Base-by-base conservation (phyloP, 1,140 invertebrate species). In the Paramacrobiotus metropolitanus region DNA sequence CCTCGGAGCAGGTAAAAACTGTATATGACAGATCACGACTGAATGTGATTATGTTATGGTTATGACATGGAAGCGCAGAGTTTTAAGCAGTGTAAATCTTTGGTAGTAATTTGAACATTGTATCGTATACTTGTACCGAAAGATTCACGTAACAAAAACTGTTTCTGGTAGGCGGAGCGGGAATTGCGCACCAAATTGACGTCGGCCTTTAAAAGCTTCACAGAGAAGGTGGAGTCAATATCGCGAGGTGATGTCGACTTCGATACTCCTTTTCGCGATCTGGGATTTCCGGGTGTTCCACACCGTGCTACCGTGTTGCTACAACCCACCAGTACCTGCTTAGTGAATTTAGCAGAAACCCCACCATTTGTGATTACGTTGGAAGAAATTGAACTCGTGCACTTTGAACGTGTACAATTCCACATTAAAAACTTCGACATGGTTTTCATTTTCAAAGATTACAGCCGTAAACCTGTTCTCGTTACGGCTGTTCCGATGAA, bases 381-480 rank as follows among this genome's bases (percentile, higher is more conserved):
- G 21, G 93, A 97, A 75, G 92, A 98, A 69, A 85, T 96, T 1
- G 93, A 99, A 73, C 71, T 98, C 61, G 92, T 99, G 0, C 93
- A 98, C 72, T 99, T 99, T 76, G 95, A 99, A 74, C 79, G 95
- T 74, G 94, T 99, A 2, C 88, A 92, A 70, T 97, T 98, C 72
- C 90, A 96, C 70, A 75, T 98, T 62, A 95, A 96, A 73, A 98
- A 97, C 73, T 99, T 99, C 72, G 95, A 99, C 74, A 98, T 98
- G 90, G 87, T 98, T 29, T 98, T 98, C 71, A 86, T 99, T 31
- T 98, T 97, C 70, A 99, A 98, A 76, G 92, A 98, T 75, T 98
- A 99, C 73, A 78, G 81, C 55, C 82, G 83, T 68, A 96, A 95
- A 75, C 83, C 87, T 1, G 82, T 88, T 0, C 94, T 93, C 85